Conservation (phyloP, 2,113 vertebrate genomes). For the Orycteropus afer region DNA sequence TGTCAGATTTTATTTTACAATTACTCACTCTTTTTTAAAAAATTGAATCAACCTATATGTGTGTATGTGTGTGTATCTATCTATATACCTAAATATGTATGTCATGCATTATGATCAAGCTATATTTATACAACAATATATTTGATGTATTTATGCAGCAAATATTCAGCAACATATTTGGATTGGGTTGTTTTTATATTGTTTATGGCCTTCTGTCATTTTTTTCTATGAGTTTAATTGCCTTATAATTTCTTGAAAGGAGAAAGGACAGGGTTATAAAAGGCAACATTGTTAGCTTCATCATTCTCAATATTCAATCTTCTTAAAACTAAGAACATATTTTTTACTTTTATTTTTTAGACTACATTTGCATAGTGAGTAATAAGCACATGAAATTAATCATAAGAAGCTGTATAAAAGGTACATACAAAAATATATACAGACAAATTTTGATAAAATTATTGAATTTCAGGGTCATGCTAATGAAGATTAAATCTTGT, state of each 20-base stretch:
- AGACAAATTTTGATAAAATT: not conserved
- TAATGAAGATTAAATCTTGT: not conserved
- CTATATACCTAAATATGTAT: no score
- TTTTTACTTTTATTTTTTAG: not conserved
- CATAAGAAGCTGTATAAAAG: not conserved
- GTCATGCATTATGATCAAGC: no score
- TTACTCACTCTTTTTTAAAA: not conserved
- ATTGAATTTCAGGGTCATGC: not conserved
- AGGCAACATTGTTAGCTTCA: not conserved
- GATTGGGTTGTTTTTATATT: not conserved
- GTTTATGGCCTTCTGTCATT: not conserved
- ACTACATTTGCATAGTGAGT: not conserved
- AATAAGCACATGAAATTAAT: not conserved
- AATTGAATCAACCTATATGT: not conserved
- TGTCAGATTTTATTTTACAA: not conserved
- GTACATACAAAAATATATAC: not conserved
- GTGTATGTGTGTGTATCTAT: no score
- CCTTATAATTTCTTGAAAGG: not conserved
- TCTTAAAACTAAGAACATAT: not conserved
- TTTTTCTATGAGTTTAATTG: not conserved
- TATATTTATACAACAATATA: no score
- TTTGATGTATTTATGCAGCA: no score
- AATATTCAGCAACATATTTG: not conserved
- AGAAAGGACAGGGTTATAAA: not conserved
- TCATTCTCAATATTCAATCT: not conserved